Conservation (phyloP, 2,113 vertebrate genomes). For the Rhinoderma darwinii region DNA sequence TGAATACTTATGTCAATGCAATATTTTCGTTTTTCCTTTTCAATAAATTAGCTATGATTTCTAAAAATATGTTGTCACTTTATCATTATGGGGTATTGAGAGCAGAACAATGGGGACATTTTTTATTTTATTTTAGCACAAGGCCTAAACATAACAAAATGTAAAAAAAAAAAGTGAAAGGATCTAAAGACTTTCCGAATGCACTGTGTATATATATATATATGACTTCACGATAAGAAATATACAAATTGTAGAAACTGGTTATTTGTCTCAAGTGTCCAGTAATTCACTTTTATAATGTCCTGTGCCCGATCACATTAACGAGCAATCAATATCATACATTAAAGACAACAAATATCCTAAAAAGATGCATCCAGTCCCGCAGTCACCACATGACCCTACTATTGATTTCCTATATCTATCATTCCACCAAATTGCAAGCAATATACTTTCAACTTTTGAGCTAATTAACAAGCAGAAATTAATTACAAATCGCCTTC, state of each 20-base stretch:
- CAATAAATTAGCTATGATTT: too few relatives aligned
- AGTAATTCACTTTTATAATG: constrained; percentile 28
- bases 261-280: neutral
- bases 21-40: too few relatives aligned
- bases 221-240: neutral
- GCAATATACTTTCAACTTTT: neutral
- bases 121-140: too few relatives aligned
- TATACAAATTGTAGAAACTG: too few relatives aligned
- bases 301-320: constrained; percentile 30
- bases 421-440: constrained; percentile 7
- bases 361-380: neutral
- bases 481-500: constrained; percentile 29
- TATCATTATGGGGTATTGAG: too few relatives aligned
- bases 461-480: constrained; percentile 6
- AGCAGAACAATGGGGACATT: too few relatives aligned
- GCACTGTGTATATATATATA: neutral
- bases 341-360: constrained; percentile 18
- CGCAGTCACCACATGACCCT: neutral
- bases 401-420: constrained; percentile 39
- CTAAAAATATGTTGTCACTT: too few relatives aligned
- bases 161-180: too few relatives aligned
- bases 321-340: neutral
- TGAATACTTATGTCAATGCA: too few relatives aligned
- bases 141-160: too few relatives aligned
- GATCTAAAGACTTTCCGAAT: too few relatives aligned